Evolutionary conservation across 2,888 invertebrate species (phyloP).

Genomic region (Parthenolecanium corni): DNA sequence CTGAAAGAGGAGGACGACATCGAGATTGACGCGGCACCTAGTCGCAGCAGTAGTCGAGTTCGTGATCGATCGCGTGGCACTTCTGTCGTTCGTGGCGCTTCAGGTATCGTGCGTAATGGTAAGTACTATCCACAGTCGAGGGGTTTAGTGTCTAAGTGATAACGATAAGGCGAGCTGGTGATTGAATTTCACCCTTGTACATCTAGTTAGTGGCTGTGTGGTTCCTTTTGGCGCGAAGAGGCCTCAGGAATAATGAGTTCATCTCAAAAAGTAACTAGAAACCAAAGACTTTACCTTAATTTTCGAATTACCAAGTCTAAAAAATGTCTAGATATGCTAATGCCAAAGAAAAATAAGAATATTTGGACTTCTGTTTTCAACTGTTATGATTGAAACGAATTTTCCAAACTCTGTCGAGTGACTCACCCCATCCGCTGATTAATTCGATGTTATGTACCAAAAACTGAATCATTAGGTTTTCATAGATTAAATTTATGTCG

Average conservation of each 20-base stretch:
- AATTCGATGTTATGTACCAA: too few species aligned
- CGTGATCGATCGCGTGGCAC: slow-evolving; percentile 30
- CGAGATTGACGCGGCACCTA: slow-evolving; percentile 34
- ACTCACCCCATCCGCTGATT: too few species aligned
- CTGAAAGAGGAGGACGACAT: slow-evolving; percentile 41
- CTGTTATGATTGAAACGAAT: too few species aligned
- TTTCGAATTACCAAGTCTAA: too few species aligned
- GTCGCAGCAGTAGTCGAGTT: slow-evolving; percentile 26
- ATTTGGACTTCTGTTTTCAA: too few species aligned
- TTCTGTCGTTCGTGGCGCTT: slow-evolving; percentile 24
- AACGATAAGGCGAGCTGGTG: not conserved
- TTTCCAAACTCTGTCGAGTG: too few species aligned
- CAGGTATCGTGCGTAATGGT: slow-evolving; percentile 30
- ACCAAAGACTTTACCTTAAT: too few species aligned
- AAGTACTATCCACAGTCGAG: slow-evolving; percentile 35
- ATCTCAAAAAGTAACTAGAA: not conserved
- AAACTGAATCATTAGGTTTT: too few species aligned
- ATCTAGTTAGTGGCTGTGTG: not conserved
- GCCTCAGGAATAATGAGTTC: not conserved
- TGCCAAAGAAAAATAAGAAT: too few species aligned
- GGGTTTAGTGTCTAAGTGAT: slow-evolving; percentile 35
- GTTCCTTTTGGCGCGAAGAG: not conserved
- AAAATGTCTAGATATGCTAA: too few species aligned
- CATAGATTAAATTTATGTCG: too few species aligned
- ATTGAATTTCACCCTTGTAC: not conserved